Percentiles rank a stretch among this genome's conserved stretches.
Conservation (phyloP, 2,113 vertebrate species). For the Cololabis saira region DNA sequence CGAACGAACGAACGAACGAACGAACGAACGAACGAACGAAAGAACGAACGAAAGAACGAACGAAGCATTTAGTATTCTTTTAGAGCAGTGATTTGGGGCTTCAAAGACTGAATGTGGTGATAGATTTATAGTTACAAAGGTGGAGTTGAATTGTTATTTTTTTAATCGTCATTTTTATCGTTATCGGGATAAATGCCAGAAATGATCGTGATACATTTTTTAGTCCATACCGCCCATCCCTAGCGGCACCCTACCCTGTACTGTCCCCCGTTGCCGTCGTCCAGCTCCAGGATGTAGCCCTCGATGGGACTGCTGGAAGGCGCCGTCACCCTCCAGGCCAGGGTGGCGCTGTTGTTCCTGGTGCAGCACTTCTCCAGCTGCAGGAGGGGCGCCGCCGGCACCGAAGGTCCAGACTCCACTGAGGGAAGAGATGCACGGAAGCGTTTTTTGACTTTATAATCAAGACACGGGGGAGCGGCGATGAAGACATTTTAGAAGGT, state of each 20-base stretch:
- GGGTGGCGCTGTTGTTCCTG: conserved; percentile 94
- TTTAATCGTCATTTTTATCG: too few species aligned
- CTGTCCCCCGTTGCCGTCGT: conserved; percentile 95
- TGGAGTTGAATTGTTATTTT: too few species aligned
- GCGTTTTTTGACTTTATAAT: background rate
- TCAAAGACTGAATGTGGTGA: too few species aligned
- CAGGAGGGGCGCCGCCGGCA: conserved; percentile 89
- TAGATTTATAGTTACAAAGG: too few species aligned
- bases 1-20: too few species aligned
- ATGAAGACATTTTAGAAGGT: background rate
- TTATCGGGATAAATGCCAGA: too few species aligned
- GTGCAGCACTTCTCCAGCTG: conserved; percentile 98
- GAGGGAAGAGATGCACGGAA: conserved; percentile 10
- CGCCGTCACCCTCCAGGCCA: conserved; percentile 93
- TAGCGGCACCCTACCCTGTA: conserved; percentile 88
- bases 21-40: too few species aligned
- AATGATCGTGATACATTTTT: too few species aligned
- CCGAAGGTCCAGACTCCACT: conserved; percentile 80
- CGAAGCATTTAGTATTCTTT: too few species aligned
- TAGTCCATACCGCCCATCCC: too few species aligned
- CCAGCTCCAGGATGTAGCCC: conserved; percentile 96
- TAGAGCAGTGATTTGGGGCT: too few species aligned
- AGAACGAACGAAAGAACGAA: too few species aligned
- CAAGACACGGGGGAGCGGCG: background rate
- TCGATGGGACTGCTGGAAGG: conserved; percentile 86